These are phyloP conservation scores for Papilio xuthus DNA, from an alignment of 1,140 invertebrate genomes.

Conservation along the genomic window DNA sequence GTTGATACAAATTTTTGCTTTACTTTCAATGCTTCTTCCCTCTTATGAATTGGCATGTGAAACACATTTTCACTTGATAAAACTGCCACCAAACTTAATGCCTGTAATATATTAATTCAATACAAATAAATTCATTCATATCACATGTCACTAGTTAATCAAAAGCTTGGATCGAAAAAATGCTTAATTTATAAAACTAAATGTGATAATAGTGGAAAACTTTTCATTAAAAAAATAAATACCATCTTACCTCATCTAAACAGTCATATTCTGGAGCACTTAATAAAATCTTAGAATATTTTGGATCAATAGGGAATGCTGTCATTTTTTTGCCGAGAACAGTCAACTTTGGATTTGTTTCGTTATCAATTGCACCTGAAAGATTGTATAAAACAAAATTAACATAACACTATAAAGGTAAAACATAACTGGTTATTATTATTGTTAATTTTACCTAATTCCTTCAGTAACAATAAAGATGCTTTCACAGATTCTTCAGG, in stretches of 20 bases:
- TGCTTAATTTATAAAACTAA: too few relatives aligned
- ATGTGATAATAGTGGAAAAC: too few relatives aligned
- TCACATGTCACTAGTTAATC: too few relatives aligned
- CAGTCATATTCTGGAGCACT: slow-evolving; percentile 90
- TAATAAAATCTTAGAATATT: slow-evolving; percentile 92
- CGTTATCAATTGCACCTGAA: slow-evolving; percentile 77
- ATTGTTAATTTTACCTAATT: slow-evolving; percentile 83
- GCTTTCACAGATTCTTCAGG: slow-evolving; percentile 85
- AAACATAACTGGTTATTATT: slow-evolving; percentile 36
- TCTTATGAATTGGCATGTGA: slow-evolving; percentile 82
- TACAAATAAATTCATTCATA: too few relatives aligned
- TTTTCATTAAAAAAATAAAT: slow-evolving; percentile 20
- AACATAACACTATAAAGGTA: background rate
- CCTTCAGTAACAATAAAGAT: slow-evolving; percentile 87
- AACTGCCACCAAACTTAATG: slow-evolving; percentile 83
- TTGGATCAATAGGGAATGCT: slow-evolving; percentile 95
- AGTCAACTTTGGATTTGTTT: slow-evolving; percentile 85
- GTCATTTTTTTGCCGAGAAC: slow-evolving; percentile 92
- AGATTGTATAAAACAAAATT: slow-evolving; percentile 34
- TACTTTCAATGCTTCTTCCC: slow-evolving; percentile 85
- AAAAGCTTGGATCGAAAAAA: too few relatives aligned
- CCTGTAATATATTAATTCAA: slow-evolving; percentile 59
- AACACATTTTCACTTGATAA: slow-evolving; percentile 85
- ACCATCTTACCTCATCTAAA: slow-evolving; percentile 88
- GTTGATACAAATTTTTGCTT: slow-evolving; percentile 92